Conservation (phyloP, 1,140 invertebrate species). For the Leptinotarsa defecta region DNA sequence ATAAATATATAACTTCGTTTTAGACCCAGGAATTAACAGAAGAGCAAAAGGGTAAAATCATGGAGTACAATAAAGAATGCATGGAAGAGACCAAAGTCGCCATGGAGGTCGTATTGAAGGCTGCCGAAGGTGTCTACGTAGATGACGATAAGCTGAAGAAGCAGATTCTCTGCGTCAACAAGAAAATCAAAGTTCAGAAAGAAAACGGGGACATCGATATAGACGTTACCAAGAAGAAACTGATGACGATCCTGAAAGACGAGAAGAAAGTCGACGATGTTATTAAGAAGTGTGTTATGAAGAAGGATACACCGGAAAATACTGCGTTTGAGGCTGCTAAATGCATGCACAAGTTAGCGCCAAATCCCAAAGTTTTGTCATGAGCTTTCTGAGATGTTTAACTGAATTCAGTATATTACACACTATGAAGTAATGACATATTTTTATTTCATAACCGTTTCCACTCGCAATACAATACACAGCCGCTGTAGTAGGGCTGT, state of each 20-base stretch:
- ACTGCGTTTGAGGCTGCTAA: constrained; percentile 36
- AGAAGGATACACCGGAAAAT: constrained; percentile 36
- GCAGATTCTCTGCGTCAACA: constrained; percentile 57
- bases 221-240: constrained; percentile 53
- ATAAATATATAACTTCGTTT: no score
- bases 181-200: constrained; percentile 56
- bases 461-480: no score
- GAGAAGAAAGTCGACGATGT: constrained; percentile 29
- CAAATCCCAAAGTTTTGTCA: constrained; percentile 24
- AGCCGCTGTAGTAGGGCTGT: no score
- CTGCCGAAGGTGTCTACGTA: constrained; percentile 52
- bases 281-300: constrained; percentile 34
- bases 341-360: constrained; percentile 30
- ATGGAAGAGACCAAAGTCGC: constrained; percentile 53
- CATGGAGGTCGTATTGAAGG: constrained; percentile 52
- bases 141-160: constrained; percentile 57
- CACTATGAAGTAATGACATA: no score
- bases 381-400: background rate
- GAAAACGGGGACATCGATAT: constrained; percentile 54
- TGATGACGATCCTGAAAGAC: constrained; percentile 54
- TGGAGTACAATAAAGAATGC: constrained; percentile 57
- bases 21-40: constrained; percentile 49
- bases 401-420: no score
- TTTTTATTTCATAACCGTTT: no score
- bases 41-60: constrained; percentile 60